Evolutionary conservation across 2,888 invertebrate genomes (phyloP).

Genomic region (Noctua janthina): DNA sequence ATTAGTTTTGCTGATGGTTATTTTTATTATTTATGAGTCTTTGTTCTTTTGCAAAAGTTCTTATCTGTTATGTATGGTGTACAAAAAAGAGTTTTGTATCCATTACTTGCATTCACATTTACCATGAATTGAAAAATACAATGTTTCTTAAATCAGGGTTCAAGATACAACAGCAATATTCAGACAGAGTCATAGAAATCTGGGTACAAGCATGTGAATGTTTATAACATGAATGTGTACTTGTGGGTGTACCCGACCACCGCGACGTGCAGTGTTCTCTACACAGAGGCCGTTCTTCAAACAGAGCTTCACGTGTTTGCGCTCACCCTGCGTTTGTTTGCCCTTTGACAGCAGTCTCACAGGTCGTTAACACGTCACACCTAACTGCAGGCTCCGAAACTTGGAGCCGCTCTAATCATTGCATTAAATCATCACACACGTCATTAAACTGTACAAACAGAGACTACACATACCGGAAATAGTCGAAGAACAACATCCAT

Average conservation of each 20-base stretch:
- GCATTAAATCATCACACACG: conserved; percentile 78
- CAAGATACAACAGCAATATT: background rate
- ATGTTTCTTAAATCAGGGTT: background rate
- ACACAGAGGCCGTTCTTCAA: conserved; percentile 82
- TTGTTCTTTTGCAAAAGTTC: background rate
- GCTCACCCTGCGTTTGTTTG: conserved; percentile 81
- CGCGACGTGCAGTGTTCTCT: conserved; percentile 75
- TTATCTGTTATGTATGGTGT: background rate
- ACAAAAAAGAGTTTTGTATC: background rate
- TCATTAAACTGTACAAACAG: conserved; percentile 75
- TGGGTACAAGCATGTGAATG: conserved; percentile 6
- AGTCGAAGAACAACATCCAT: conserved; percentile 54
- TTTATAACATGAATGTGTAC: conserved; percentile 37
- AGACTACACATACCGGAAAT: conserved; percentile 73
- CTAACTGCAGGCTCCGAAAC: conserved; percentile 79
- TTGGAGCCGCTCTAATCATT: conserved; percentile 64
- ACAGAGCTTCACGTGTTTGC: conserved; percentile 80
- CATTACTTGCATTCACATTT: background rate
- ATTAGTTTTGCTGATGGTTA: background rate
- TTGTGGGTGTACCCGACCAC: conserved; percentile 75
- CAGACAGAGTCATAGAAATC: conserved; percentile 24
- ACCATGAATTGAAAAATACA: too few relatives aligned
- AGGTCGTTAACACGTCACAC: conserved; percentile 88
- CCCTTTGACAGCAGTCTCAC: conserved; percentile 90
- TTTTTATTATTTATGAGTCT: background rate